These are phyloP conservation scores for Antennarius maculatus DNA, from an alignment of 2,797 vertebrate species.

Conservation along the genomic window DNA sequence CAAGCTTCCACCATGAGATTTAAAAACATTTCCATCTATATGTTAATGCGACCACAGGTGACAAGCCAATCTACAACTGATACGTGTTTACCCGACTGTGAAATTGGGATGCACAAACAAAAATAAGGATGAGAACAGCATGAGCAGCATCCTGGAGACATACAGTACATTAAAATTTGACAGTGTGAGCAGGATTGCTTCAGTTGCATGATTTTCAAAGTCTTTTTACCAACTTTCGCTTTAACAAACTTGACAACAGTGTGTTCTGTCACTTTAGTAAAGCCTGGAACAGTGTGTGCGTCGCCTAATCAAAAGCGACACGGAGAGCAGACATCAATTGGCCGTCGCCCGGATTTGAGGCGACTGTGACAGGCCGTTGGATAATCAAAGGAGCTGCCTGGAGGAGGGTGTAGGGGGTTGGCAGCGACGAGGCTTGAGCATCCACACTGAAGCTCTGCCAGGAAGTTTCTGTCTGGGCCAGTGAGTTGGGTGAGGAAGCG, in stretches of 20 bases:
- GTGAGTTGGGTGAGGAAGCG: constrained; percentile 72
- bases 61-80: constrained; percentile 71
- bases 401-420: constrained; percentile 21
- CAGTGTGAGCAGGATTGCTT: constrained; percentile 44
- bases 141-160: constrained; percentile 45
- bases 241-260: constrained; percentile 32
- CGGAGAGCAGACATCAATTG: constrained; percentile 56
- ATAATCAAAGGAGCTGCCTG: constrained; percentile 59
- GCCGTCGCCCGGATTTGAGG: constrained; percentile 44
- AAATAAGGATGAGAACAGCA: constrained; percentile 62
- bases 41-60: constrained; percentile 80
- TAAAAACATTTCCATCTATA: constrained; percentile 81
- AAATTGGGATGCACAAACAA: constrained; percentile 79
- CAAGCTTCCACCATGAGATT: constrained; percentile 58
- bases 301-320: constrained; percentile 28
- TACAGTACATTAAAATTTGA: constrained; percentile 51
- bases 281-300: constrained; percentile 6
- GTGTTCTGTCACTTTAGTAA: constrained; percentile 29
- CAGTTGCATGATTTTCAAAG: constrained; percentile 32
- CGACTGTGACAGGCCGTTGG: constrained; percentile 43
- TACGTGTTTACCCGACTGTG: constrained; percentile 66
- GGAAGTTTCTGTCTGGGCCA: constrained; percentile 75
- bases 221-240: constrained; percentile 17
- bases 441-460: constrained; percentile 72
- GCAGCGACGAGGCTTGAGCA: constrained; percentile 56